A percentile compares a stretch with the other conserved stretches of the same genome.
Conservation (phyloP, 1,140 invertebrate genomes). For the Vanessa tameamea region DNA sequence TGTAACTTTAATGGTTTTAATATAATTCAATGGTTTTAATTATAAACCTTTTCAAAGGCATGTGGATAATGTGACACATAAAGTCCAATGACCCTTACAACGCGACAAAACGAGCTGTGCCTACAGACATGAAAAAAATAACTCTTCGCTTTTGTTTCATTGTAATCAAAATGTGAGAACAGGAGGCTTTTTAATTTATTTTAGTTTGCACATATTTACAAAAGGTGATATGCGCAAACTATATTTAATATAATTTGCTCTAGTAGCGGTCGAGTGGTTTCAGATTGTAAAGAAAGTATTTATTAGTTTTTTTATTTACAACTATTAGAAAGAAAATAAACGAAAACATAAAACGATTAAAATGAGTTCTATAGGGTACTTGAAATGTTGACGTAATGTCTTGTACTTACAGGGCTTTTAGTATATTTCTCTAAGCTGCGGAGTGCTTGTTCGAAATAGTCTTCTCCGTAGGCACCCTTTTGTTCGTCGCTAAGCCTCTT, state of each 20-base stretch:
- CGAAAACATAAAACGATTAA: background rate
- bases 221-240: background rate
- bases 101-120: slow-evolving; percentile 3
- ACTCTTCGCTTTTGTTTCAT: slow-evolving; percentile 11
- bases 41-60: slow-evolving; percentile 1
- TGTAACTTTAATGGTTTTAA: too few species aligned
- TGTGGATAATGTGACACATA: slow-evolving; percentile 6
- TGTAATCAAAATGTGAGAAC: slow-evolving; percentile 17
- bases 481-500: slow-evolving; percentile 87
- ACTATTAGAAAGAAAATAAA: background rate
- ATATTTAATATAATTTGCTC: background rate
- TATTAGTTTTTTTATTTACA: background rate
- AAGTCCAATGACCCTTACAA: slow-evolving; percentile 14
- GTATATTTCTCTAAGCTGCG: slow-evolving; percentile 88
- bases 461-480: slow-evolving; percentile 88
- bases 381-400: background rate
- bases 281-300: background rate
- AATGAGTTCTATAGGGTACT: background rate
- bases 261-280: background rate
- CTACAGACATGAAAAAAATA: slow-evolving; percentile 2
- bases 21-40: background rate
- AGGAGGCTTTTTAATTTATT: slow-evolving; percentile 8
- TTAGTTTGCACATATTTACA: background rate
- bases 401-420: slow-evolving; percentile 82
- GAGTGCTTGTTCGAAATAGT: slow-evolving; percentile 90